A percentile compares a stretch with the other conserved stretches of the same genome.
Conservation (phyloP, 2,113 vertebrate species). For the Procavia capensis region DNA sequence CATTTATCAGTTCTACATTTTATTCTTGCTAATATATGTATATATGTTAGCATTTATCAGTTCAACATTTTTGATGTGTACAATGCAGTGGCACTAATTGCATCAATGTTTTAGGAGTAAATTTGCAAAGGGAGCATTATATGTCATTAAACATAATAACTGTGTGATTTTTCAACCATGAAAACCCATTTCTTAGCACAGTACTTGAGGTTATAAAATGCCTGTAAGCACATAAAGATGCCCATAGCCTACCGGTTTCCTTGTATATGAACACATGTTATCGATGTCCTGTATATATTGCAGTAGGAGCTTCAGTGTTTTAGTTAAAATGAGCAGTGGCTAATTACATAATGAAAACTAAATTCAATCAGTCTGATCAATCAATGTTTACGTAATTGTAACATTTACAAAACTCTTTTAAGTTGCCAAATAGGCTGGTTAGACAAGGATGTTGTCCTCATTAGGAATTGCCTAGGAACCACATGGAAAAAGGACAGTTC, state of each 20-base stretch:
- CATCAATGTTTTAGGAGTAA: background rate
- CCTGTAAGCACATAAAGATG: constrained; percentile 9
- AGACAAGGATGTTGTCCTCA: background rate
- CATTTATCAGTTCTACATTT: no score
- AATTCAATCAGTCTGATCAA: background rate
- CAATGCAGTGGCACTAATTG: background rate
- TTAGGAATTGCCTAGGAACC: background rate
- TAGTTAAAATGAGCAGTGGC: background rate
- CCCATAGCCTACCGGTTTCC: background rate
- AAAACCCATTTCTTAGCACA: background rate
- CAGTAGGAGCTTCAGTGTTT: background rate
- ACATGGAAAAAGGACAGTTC: background rate
- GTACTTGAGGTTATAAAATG: background rate
- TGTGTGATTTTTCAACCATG: background rate
- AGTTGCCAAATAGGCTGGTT: background rate
- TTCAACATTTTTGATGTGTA: background rate
- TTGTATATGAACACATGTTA: background rate
- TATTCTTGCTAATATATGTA: background rate
- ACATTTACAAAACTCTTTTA: background rate
- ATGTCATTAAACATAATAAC: constrained; percentile 22
- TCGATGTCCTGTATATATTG: background rate
- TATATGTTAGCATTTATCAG: background rate
- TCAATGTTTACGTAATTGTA: background rate
- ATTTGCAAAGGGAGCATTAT: constrained; percentile 36
- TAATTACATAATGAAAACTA: background rate